Conservation (phyloP, 2,797 vertebrate genomes). For the Chiroxiphia lanceolata region DNA sequence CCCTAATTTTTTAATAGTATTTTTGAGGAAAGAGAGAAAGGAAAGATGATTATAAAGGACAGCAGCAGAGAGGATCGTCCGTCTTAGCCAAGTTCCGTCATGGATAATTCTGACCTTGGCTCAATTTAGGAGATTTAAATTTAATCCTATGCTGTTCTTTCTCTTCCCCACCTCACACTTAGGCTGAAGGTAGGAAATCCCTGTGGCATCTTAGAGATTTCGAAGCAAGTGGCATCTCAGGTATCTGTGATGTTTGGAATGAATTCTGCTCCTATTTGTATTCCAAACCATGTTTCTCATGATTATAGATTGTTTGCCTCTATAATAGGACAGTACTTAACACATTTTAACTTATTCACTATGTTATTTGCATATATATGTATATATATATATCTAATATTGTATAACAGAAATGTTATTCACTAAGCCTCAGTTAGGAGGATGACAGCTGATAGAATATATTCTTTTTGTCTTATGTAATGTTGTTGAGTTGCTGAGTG, state of each 20-base stretch:
- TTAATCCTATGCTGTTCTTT: neutral
- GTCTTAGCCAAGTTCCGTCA: neutral
- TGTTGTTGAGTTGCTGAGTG: neutral
- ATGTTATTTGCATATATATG: neutral
- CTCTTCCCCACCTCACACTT: neutral
- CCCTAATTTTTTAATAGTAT: accelerated
- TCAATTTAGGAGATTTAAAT: neutral
- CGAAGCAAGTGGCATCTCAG: neutral
- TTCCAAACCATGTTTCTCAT: neutral
- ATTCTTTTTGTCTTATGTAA: neutral
- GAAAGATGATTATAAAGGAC: neutral
- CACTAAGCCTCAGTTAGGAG: neutral
- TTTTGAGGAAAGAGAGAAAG: neutral
- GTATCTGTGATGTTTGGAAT: neutral
- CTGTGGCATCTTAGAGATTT: neutral
- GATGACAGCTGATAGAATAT: neutral
- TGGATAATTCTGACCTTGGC: neutral
- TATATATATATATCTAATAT: neutral
- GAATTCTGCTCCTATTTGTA: neutral
- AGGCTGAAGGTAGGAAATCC: neutral
- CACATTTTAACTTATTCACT: neutral
- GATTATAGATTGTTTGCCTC: neutral
- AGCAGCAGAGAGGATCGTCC: neutral
- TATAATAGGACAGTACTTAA: neutral
- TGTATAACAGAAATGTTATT: neutral